Conservation (phyloP, 2,888 invertebrate genomes). For the Drosophila parthenogenetica region DNA sequence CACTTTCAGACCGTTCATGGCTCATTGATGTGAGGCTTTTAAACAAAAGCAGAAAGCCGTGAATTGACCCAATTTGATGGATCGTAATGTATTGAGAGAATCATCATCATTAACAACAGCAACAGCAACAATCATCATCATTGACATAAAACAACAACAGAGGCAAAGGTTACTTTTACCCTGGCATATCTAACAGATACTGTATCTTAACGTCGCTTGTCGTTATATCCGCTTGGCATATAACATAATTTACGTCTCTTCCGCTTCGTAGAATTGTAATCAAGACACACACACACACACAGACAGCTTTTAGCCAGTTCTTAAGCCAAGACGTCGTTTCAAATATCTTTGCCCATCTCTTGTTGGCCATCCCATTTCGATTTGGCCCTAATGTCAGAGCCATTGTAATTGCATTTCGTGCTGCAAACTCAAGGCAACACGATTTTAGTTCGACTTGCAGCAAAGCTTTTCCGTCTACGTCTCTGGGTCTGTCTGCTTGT, state of each 20-base stretch:
- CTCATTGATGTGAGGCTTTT: conserved; percentile 58
- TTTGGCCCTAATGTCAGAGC: conserved; percentile 69
- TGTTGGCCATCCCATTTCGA: conserved; percentile 45
- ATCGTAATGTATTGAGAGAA: conserved; percentile 38
- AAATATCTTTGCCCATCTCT: conserved; percentile 33
- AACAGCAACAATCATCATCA: conserved; percentile 3
- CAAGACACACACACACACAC: conserved; percentile 36
- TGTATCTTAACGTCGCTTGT: conserved; percentile 24
- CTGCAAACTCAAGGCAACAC: conserved; percentile 58
- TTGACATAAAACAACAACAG: conserved; percentile 32
- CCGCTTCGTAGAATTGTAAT: conserved; percentile 68
- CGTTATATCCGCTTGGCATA: conserved; percentile 55
- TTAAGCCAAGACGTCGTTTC: conserved; percentile 29
- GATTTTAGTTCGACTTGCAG: conserved; percentile 41
- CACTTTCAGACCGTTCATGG: conserved; percentile 51
- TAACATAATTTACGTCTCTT: conserved; percentile 77
- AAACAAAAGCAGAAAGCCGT: conserved; percentile 38
- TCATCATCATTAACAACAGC: conserved; percentile 12
- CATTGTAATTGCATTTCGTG: conserved; percentile 82
- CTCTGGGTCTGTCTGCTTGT: conserved; percentile 8
- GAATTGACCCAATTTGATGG: conserved; percentile 64
- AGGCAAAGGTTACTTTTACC: conserved; percentile 37
- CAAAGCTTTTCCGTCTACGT: conserved; percentile 2
- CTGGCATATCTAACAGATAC: conserved; percentile 33
- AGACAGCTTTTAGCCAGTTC: conserved; percentile 34